phyloP scores from a whole-genome alignment of 2,797 vertebrate species.

The Semotilus atromaculatus region DNA sequence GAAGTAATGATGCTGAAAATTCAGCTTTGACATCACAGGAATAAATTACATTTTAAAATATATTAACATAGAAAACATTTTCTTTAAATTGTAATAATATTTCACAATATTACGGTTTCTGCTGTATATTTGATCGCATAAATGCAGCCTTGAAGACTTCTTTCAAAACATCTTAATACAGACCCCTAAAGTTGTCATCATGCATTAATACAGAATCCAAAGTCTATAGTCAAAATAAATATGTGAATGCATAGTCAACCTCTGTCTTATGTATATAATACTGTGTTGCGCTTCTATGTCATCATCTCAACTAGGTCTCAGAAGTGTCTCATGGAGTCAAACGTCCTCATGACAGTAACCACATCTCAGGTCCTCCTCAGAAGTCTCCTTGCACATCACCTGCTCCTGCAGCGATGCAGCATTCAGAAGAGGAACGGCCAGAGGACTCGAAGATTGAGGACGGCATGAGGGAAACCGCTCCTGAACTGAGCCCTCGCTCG shows the following conservation, averaged over 20 bases:
- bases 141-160: no score
- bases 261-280: not conserved
- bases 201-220: not conserved
- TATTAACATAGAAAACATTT: not conserved
- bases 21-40: not conserved
- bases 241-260: not conserved
- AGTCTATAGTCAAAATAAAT: not conserved
- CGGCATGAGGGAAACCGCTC: constrained; percentile 34
- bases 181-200: not conserved
- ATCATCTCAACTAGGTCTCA: constrained; percentile 49
- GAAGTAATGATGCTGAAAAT: not conserved
- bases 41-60: not conserved
- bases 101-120: not conserved
- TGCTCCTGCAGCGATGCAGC: constrained; percentile 11
- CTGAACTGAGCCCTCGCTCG: constrained; percentile 56
- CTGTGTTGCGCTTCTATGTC: not conserved
- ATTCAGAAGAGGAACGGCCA: constrained; percentile 9
- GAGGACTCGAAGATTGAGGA: constrained; percentile 44
- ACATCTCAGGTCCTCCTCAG: constrained; percentile 57
- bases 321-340: constrained; percentile 60
- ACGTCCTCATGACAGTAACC: constrained; percentile 68
- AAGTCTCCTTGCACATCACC: constrained; percentile 71
- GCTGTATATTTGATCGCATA: not conserved
- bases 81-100: not conserved
- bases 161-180: no score